These are phyloP conservation scores for Sinodicranocentrus sp. DNA, from an alignment of 2,888 invertebrate genomes.

Conservation along the genomic window DNA sequence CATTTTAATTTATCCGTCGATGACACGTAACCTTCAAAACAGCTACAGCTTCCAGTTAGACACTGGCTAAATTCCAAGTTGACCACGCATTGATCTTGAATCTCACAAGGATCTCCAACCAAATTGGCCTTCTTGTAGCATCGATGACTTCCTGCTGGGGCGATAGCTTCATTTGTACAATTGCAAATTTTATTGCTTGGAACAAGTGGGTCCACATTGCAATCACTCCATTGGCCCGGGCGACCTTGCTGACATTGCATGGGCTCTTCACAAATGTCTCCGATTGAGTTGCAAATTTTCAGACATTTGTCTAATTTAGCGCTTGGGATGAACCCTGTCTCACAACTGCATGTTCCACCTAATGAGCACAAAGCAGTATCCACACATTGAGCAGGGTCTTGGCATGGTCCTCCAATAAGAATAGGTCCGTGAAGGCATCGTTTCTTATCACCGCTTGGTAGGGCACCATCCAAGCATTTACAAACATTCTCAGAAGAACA, in stretches of 20 bases:
- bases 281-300: not conserved
- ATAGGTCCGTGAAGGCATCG: not conserved
- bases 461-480: not conserved
- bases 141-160: not conserved
- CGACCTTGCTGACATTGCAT: constrained; percentile 6
- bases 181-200: not conserved
- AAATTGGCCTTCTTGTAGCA: not conserved
- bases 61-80: constrained; percentile 9
- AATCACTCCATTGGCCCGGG: not conserved
- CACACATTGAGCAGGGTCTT: not conserved
- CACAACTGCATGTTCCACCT: not conserved
- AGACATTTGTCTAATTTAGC: not conserved
- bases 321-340: not conserved
- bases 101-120: constrained; percentile 14
- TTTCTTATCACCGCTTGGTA: not conserved
- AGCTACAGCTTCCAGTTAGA: not conserved
- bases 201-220: not conserved
- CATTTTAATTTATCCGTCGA: not conserved
- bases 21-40: not conserved
- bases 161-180: not conserved
- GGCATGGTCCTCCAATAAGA: not conserved
- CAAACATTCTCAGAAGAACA: not conserved
- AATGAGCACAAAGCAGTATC: not conserved
- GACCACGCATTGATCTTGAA: constrained; percentile 16
- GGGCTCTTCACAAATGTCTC: not conserved